phyloP scores from a whole-genome alignment of 1,140 invertebrate species.

The Trachelipus rathkii region DNA sequence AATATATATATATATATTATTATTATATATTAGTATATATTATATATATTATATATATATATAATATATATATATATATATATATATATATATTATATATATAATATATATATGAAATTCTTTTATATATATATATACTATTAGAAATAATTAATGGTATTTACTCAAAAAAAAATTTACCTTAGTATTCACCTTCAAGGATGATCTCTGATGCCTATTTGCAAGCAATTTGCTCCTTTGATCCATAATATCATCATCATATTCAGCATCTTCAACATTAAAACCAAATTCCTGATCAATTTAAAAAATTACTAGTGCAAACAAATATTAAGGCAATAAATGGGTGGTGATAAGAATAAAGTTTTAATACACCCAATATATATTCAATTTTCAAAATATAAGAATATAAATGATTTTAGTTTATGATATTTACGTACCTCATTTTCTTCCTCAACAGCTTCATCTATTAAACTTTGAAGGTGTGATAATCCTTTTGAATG shows the following conservation, averaged over 20 bases:
- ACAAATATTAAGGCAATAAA: not conserved
- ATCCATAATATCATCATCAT: slow-evolving; percentile 1
- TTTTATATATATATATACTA: too few species aligned
- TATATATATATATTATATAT: too few species aligned
- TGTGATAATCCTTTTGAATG: not conserved
- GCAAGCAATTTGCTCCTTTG: not conserved
- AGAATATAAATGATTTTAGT: not conserved
- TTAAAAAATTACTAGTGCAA: not conserved
- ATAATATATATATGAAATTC: too few species aligned
- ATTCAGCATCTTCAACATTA: not conserved
- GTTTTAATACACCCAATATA: not conserved
- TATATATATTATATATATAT: too few species aligned
- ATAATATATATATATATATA: too few species aligned
- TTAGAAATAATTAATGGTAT: too few species aligned
- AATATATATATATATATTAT: too few species aligned
- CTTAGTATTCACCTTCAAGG: not conserved
- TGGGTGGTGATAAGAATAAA: not conserved
- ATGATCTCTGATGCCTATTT: not conserved
- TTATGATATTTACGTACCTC: not conserved
- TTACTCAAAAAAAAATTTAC: not conserved
- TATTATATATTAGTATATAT: too few species aligned
- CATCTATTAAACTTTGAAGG: not conserved
- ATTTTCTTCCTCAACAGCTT: not conserved
- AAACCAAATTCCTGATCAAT: not conserved
- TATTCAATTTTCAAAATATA: too few species aligned